Percentiles rank a stretch among this genome's conserved stretches.
Evolutionary conservation across 2,797 vertebrate genomes (phyloP).

Genomic region (Gymnothorax reevesii): DNA sequence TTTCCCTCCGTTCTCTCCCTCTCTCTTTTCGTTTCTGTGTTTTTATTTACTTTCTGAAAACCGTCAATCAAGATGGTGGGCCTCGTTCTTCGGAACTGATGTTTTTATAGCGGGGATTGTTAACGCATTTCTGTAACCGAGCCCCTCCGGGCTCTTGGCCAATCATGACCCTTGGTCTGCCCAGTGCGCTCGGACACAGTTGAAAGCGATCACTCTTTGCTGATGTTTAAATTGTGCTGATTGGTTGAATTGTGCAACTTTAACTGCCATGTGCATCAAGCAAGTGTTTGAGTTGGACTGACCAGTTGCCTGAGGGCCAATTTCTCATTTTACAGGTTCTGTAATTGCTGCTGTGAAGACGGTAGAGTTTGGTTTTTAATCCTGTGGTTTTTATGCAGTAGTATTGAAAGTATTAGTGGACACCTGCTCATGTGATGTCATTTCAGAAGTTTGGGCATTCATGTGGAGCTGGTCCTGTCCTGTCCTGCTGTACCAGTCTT

Average conservation of each 20-base stretch:
- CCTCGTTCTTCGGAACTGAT: conserved; percentile 69
- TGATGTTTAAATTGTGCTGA: background rate
- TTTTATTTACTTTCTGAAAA: conserved; percentile 56
- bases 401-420: too few species aligned
- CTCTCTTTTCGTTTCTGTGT: conserved; percentile 38
- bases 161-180: conserved; percentile 58
- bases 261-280: background rate
- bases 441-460: too few species aligned
- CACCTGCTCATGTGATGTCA: too few species aligned
- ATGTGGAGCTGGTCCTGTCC: too few species aligned
- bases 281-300: background rate
- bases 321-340: background rate
- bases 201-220: conserved; percentile 8
- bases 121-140: conserved; percentile 57
- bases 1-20: conserved; percentile 61
- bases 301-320: background rate
- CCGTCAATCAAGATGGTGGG: conserved; percentile 57
- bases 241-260: background rate
- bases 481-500: too few species aligned
- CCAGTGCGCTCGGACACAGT: background rate
- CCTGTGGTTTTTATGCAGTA: background rate
- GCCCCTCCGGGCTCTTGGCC: conserved; percentile 54
- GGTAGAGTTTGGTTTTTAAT: background rate
- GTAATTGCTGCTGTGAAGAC: background rate
- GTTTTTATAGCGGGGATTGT: conserved; percentile 66